These are phyloP conservation scores for Haliclona indistincta DNA, from an alignment of 37 sponge, comb jelly and placozoan species.

Conservation along the genomic window DNA sequence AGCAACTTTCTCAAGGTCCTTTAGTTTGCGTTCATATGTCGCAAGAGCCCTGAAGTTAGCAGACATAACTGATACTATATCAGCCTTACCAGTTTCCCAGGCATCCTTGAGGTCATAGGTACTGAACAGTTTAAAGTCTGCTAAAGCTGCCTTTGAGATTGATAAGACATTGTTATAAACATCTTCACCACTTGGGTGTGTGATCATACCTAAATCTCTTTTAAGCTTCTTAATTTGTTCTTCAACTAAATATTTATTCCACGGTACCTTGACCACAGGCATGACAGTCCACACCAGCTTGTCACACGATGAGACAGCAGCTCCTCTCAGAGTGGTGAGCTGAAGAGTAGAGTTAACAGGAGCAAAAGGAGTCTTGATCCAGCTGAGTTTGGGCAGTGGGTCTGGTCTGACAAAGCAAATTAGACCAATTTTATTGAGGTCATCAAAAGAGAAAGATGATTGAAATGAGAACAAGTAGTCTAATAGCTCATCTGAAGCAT, in stretches of 20 bases:
- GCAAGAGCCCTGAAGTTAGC: slow-evolving; percentile 13
- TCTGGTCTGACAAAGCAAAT: slow-evolving; percentile 36
- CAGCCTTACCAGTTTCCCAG: not conserved
- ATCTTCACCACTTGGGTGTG: slow-evolving; percentile 8
- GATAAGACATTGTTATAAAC: slow-evolving; percentile 37
- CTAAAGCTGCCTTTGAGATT: slow-evolving; percentile 17
- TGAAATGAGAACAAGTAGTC: slow-evolving; percentile 27
- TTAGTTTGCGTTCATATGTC: not conserved
- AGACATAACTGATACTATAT: slow-evolving; percentile 6
- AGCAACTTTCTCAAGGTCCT: not conserved
- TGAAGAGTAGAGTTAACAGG: too few relatives aligned
- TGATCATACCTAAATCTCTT: not conserved
- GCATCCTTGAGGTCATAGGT: not conserved
- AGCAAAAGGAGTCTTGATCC: slow-evolving; percentile 18
- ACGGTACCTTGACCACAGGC: slow-evolving; percentile 29
- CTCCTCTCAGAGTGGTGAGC: not conserved
- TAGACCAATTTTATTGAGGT: slow-evolving; percentile 4
- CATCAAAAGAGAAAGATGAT: not conserved
- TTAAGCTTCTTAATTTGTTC: not conserved
- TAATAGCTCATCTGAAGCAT: slow-evolving; percentile 24
- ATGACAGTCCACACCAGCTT: slow-evolving; percentile 52
- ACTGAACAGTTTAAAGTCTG: slow-evolving; percentile 6
- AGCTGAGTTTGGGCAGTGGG: not conserved
- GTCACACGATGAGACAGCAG: not conserved
- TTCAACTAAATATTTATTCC: not conserved